Conservation (phyloP, 2,797 vertebrate species). For the Rhynchonycteris naso region DNA sequence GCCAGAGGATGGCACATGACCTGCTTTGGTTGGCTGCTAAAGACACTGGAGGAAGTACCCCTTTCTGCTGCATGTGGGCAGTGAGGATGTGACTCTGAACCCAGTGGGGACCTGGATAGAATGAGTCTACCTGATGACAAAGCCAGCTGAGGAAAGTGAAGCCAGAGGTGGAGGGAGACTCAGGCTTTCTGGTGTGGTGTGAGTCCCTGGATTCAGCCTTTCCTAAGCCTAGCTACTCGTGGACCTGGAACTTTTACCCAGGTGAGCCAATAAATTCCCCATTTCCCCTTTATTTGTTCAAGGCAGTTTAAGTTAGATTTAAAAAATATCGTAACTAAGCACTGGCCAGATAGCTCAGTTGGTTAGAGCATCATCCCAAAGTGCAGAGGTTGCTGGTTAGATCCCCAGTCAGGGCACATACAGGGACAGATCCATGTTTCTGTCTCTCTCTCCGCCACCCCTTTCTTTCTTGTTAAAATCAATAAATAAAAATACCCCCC, state of each 20-base stretch:
- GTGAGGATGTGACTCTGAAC: background rate
- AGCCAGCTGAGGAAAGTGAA: background rate
- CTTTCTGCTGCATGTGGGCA: accelerated
- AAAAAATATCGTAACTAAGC: too few relatives aligned
- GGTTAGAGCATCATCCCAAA: too few relatives aligned
- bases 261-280: background rate
- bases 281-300: background rate
- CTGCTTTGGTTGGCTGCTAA: accelerated
- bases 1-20: accelerated
- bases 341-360: too few relatives aligned
- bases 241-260: background rate
- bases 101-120: accelerated
- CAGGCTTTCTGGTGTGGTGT: accelerated
- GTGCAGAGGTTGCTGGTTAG: too few relatives aligned
- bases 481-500: too few relatives aligned
- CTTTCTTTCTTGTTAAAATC: too few relatives aligned
- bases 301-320: background rate
- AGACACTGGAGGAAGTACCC: too few relatives aligned
- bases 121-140: accelerated
- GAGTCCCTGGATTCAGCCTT: background rate
- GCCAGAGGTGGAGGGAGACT: background rate
- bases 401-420: too few relatives aligned
- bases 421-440: too few relatives aligned
- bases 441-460: too few relatives aligned
- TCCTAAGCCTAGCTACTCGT: accelerated